phyloP scores from a whole-genome alignment of 2,888 invertebrate genomes.

The Nezara viridula region DNA sequence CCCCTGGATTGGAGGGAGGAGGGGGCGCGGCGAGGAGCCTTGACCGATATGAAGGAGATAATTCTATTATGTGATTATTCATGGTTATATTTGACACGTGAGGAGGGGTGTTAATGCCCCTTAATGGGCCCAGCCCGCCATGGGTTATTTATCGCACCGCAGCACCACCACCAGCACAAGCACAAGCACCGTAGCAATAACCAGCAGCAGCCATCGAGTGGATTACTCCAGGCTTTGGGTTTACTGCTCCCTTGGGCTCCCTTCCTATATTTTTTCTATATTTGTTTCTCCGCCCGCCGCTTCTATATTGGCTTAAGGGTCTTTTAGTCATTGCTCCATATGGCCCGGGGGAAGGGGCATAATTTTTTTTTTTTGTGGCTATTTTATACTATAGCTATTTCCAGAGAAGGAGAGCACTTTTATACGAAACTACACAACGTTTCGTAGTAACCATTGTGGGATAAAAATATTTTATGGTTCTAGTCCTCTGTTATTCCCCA shows the following conservation, averaged over 20 bases:
- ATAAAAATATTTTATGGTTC: too few species aligned
- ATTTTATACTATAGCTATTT: too few species aligned
- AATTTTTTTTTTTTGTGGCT: neutral
- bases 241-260: slow-evolving; percentile 39
- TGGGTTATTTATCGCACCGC: slow-evolving; percentile 24
- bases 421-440: too few species aligned
- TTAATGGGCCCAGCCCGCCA: neutral
- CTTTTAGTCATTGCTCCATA: slow-evolving; percentile 35
- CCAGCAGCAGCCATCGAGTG: slow-evolving; percentile 26
- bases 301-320: slow-evolving; percentile 29
- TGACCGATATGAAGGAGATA: slow-evolving; percentile 46
- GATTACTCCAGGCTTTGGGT: neutral
- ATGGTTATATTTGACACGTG: slow-evolving; percentile 51
- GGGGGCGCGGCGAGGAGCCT: neutral
- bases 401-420: too few species aligned
- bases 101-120: slow-evolving; percentile 42
- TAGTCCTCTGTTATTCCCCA: too few species aligned
- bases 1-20: neutral
- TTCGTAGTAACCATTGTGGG: too few species aligned
- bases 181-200: neutral
- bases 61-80: slow-evolving; percentile 54
- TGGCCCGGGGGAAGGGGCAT: neutral
- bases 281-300: neutral
- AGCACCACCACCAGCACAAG: neutral
- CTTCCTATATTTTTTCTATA: slow-evolving; percentile 41